Base-by-base conservation (phyloP, 2,113 vertebrate genomes). In the Gracilinanus agilis region DNA sequence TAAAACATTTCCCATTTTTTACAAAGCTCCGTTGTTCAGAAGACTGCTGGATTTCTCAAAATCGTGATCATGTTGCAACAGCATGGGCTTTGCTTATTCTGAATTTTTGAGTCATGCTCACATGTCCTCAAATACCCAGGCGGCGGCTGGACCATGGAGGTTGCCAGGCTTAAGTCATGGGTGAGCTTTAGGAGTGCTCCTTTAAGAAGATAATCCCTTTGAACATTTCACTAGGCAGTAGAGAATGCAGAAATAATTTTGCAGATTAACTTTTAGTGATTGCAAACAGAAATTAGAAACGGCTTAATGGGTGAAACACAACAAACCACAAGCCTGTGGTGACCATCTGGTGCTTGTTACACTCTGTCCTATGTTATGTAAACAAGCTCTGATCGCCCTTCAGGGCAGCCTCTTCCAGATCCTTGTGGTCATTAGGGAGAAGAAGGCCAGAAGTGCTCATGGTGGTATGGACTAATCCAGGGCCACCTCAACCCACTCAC, bases 231-330 rank as follows among this genome's bases (percentile, higher is more conserved):
- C n/a, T 40, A n/a, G 67, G 67, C 67, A 83, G 67, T 83, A 2
- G n/a, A 23, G n/a, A 83, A 83, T 83, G 67, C n/a, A 83, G 67
- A 83, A 83, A 83, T 83, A 21, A 83, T 83, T 40, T 83, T 83
- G 67, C 67, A 83, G 67, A 83, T 83, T 83, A 83, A 83, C 67
- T 83, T 83, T 83, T 40, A 83, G 67, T 83, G 67, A 83, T 40
- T 83, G 67, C 67, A 40, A 83, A 83, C 67, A 83, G 67, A 83
- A 83, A 83, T 83, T 83, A 83, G 67, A 83, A 83, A 83, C 34
- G n/a, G 67, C 67, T 83, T 83, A 83, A 83, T 83, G 67, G 67
- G 67, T 83, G 67, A 83, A 83, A 83, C n/a, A 83, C 67, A 83
- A 83, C 67, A 83, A 83, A 40, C 67, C 67, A 40, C n/a, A 83